Evolutionary conservation across 2,113 vertebrate species (phyloP), one percentile per base, ranked within the genome.

Genomic region (Grammomys surdaster): DNA sequence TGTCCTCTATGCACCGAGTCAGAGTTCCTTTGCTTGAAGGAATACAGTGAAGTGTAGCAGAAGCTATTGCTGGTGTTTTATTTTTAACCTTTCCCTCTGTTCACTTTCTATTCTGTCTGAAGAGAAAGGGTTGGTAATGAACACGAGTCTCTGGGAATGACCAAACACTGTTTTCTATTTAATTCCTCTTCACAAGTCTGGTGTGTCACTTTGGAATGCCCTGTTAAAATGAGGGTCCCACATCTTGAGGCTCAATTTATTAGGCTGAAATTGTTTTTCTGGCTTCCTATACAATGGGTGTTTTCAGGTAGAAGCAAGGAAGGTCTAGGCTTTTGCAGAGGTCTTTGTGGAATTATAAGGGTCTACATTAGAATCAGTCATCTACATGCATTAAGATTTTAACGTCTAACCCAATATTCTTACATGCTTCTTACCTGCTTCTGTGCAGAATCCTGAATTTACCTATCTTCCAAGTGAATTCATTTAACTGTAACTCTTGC

Each of bases 241-340:
- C 3, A 87, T 73, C 67, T 73, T 92, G 90, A 91, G 75, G 20
- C 26, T 72, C 63, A 8, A 56, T 24, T 90, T 93, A 16, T 11
- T 40, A 43, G 48, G 12, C 13, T 89, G 31, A 46, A 7, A 6
- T 88, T 63, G 33, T 65, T 75, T 36, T 84, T 84, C 65, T 77
- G 33, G 7, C 84, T 95, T 80, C 31, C 58, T 60, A 1, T 16
- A 5, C 20, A 80, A 43, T 13, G 24, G 67, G 28, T 92, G 40
- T 56, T 88, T 95, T 36, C 6, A 76, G 56, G 65, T 3, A 33
- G 9, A 78, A n/a, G 36, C 14, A 36, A 82, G 77, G 89, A 93
- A n/a, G 77, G 54, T 93, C 58, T 89, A 86, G 65, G 80, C 28
- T 92, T 92, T 95, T 54, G 43, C 65, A 40, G 51, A 73, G 80